Conservation (phyloP, 1,140 invertebrate genomes). For the Hydropsyche tenuis region DNA sequence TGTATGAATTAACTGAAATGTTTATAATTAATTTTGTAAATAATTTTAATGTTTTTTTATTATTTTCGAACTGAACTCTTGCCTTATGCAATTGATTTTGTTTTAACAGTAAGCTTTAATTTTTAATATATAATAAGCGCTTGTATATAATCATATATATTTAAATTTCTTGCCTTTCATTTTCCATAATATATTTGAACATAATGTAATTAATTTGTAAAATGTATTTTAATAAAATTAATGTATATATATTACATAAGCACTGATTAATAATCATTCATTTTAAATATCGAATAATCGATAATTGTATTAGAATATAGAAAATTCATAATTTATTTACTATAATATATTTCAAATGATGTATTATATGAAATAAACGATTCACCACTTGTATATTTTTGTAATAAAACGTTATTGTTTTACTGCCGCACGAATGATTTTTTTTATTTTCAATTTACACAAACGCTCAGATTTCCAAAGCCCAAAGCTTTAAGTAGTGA, state of each 20-base stretch:
- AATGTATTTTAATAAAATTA: background rate
- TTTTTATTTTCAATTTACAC: background rate
- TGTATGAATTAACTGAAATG: background rate
- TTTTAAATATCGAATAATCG: background rate
- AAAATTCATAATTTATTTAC: background rate
- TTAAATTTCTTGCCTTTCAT: conserved; percentile 6
- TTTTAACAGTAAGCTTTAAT: background rate
- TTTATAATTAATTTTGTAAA: background rate
- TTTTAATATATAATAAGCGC: background rate
- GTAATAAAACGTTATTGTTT: conserved; percentile 45
- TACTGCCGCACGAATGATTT: conserved; percentile 21
- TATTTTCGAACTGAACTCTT: conserved; percentile 2
- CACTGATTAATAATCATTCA: background rate
- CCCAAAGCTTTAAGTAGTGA: too few relatives aligned
- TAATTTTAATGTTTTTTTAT: background rate
- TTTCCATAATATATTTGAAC: background rate
- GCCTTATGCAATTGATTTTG: background rate
- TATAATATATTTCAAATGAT: background rate
- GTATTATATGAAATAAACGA: conserved; percentile 7
- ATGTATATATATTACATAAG: background rate
- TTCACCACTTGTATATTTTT: conserved; percentile 40
- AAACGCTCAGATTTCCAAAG: too few relatives aligned
- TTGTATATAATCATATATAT: conserved; percentile 9
- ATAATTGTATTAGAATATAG: background rate
- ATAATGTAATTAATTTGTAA: conserved; percentile 22